These are phyloP conservation scores for Crossaster papposus DNA, from an alignment of 53 echinoderm and acorn worm genomes.

Conservation along the genomic window DNA sequence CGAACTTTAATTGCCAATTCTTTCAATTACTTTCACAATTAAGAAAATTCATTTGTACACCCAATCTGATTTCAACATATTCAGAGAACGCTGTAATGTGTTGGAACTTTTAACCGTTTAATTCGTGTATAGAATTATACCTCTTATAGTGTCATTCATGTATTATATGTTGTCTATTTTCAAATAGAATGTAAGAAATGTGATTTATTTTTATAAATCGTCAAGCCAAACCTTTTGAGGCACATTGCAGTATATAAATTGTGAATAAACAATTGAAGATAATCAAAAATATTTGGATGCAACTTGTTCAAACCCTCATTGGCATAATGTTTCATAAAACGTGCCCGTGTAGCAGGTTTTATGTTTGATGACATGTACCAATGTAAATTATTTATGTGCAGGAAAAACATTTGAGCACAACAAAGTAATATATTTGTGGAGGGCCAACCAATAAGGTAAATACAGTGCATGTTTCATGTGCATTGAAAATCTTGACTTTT, in stretches of 20 bases:
- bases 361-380: slow-evolving; percentile 23
- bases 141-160: background rate
- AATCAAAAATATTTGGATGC: background rate
- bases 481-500: background rate
- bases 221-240: background rate
- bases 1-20: too few relatives aligned
- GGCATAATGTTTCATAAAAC: slow-evolving; percentile 18
- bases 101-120: background rate
- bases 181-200: background rate
- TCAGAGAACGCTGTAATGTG: too few relatives aligned
- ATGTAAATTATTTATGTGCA: slow-evolving; percentile 32
- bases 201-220: slow-evolving; percentile 14
- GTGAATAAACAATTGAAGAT: background rate
- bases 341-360: background rate
- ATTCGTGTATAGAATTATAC: background rate
- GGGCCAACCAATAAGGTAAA: slow-evolving; percentile 23
- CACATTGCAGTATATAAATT: background rate
- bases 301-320: background rate
- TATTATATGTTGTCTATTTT: background rate
- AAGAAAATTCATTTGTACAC: too few relatives aligned
- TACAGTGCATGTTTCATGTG: slow-evolving; percentile 20
- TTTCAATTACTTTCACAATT: too few relatives aligned
- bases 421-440: slow-evolving; percentile 45
- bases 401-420: slow-evolving; percentile 1
- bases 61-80: too few relatives aligned